These are phyloP conservation scores for Eupithecia subfuscata DNA, from an alignment of 2,888 invertebrate genomes.

Conservation along the genomic window DNA sequence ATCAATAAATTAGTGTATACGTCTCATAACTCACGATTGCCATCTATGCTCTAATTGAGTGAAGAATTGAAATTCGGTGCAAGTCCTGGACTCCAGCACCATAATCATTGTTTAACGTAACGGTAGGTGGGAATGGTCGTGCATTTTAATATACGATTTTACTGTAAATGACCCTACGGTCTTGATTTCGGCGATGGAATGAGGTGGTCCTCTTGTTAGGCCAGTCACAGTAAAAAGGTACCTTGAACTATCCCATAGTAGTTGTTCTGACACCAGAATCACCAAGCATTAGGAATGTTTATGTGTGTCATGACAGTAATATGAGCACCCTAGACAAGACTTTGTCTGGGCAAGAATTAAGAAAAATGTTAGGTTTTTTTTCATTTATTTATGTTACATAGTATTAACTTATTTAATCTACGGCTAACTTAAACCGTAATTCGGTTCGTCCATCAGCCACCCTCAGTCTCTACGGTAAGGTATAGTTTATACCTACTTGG, in stretches of 20 bases:
- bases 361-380: too few relatives aligned
- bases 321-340: too few relatives aligned
- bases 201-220: slow-evolving; percentile 16
- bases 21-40: slow-evolving; percentile 51
- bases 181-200: slow-evolving; percentile 51
- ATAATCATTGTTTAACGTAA: slow-evolving; percentile 60
- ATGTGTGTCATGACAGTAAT: too few relatives aligned
- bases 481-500: too few relatives aligned
- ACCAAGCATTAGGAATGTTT: too few relatives aligned
- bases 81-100: slow-evolving; percentile 58
- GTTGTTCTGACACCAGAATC: not conserved
- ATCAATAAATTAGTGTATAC: slow-evolving; percentile 33
- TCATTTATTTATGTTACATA: too few relatives aligned
- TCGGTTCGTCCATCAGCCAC: too few relatives aligned
- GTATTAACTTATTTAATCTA: too few relatives aligned
- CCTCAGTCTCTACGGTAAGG: too few relatives aligned
- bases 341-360: too few relatives aligned
- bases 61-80: slow-evolving; percentile 72
- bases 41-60: slow-evolving; percentile 64
- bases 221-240: not conserved
- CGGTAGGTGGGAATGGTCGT: slow-evolving; percentile 53
- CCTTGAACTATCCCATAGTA: not conserved
- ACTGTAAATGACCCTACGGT: slow-evolving; percentile 59
- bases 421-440: too few relatives aligned
- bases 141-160: slow-evolving; percentile 67